Conservation (phyloP, 2,888 invertebrate genomes). For the Geotrupes spiniger region DNA sequence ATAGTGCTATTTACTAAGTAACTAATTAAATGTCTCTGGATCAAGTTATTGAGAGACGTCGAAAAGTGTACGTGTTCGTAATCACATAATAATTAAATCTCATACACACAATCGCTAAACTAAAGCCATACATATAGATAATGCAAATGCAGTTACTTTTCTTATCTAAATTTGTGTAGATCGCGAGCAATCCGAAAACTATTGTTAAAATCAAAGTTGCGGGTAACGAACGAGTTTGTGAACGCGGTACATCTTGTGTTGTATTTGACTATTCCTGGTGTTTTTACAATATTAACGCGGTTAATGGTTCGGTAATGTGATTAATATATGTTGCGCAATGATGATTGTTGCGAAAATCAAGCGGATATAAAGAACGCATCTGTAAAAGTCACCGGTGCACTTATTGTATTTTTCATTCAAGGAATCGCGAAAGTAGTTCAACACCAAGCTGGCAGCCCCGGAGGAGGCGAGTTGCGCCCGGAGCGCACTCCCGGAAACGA, state of each 20-base stretch:
- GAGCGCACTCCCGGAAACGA: slow-evolving; percentile 51
- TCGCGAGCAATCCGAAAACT: slow-evolving; percentile 6
- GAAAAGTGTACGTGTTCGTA: neutral
- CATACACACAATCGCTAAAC: slow-evolving; percentile 9
- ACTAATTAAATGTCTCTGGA: no score
- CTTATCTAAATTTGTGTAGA: slow-evolving; percentile 12
- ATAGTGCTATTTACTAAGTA: no score
- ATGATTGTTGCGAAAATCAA: no score
- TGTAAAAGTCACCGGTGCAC: no score
- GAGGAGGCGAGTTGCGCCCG: slow-evolving; percentile 71
- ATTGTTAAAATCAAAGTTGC: slow-evolving; percentile 6
- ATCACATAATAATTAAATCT: slow-evolving; percentile 10
- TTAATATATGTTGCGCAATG: neutral
- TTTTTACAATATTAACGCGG: no score
- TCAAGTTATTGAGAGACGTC: no score
- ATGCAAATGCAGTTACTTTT: slow-evolving; percentile 8
- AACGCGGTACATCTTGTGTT: slow-evolving; percentile 8
- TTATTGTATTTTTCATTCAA: slow-evolving; percentile 36
- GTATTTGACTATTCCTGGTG: slow-evolving; percentile 3
- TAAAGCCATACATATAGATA: slow-evolving; percentile 12
- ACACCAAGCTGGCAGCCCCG: slow-evolving; percentile 76
- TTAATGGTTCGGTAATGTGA: no score
- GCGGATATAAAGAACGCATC: no score
- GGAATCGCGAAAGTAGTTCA: slow-evolving; percentile 43
- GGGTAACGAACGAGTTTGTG: slow-evolving; percentile 1